These are phyloP conservation scores for Therioaphis trifolii DNA, from an alignment of 2,888 invertebrate species.

Conservation along the genomic window DNA sequence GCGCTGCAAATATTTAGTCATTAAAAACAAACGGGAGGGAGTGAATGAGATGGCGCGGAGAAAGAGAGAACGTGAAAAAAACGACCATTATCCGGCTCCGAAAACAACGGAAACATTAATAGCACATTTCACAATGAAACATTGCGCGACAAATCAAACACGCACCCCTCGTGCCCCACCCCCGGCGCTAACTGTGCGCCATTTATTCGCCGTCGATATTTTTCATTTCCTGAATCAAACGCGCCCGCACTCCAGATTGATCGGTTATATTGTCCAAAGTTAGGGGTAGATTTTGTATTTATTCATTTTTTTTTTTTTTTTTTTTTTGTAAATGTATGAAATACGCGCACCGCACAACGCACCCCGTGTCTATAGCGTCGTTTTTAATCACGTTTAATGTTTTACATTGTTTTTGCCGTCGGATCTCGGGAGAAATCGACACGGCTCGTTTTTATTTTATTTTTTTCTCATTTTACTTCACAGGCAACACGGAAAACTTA, in stretches of 20 bases:
- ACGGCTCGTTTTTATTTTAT: no score
- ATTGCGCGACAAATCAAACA: slow-evolving; percentile 51
- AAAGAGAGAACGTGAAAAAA: background rate
- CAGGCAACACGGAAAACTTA: no score
- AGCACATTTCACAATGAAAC: slow-evolving; percentile 41
- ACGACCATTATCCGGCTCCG: background rate
- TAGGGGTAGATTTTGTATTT: slow-evolving; percentile 2
- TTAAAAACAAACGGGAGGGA: background rate
- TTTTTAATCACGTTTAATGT: background rate
- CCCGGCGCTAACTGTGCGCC: background rate
- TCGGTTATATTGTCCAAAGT: slow-evolving; percentile 21
- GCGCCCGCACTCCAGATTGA: background rate
- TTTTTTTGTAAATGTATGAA: background rate
- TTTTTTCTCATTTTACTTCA: no score
- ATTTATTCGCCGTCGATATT: slow-evolving; percentile 39
- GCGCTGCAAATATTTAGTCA: slow-evolving; percentile 18
- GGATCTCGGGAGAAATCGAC: no score
- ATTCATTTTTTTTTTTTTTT: background rate
- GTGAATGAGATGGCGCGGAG: background rate
- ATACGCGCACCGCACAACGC: background rate
- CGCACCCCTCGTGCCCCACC: background rate
- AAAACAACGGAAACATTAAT: slow-evolving; percentile 47
- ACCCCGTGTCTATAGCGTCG: background rate
- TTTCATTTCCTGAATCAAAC: slow-evolving; percentile 48
- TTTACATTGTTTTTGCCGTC: background rate